phyloP scores from a whole-genome alignment of 2,797 vertebrate species.

The Loriculus beryllinus region DNA sequence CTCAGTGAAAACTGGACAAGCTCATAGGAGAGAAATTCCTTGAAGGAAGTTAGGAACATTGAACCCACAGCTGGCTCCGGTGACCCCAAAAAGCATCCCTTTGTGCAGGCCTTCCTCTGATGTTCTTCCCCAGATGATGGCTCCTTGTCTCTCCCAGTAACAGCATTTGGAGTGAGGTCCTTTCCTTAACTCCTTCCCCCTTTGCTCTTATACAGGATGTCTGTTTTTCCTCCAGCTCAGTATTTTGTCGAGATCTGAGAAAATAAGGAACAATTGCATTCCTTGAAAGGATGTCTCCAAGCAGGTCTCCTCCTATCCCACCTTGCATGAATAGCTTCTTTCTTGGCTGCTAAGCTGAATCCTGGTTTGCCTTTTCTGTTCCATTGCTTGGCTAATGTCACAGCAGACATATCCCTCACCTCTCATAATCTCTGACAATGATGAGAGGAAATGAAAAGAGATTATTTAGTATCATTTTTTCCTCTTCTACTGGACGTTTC shows the following conservation, averaged over 20 bases:
- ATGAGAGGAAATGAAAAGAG: conserved; percentile 53
- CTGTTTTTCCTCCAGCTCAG: background rate
- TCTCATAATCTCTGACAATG: conserved; percentile 35
- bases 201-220: background rate
- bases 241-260: background rate
- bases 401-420: conserved; percentile 26
- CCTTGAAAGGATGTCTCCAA: background rate
- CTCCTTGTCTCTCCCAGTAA: background rate
- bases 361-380: conserved; percentile 41
- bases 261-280: background rate
- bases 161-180: background rate
- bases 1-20: background rate
- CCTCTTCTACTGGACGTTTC: background rate
- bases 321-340: background rate
- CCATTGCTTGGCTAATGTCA: background rate
- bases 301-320: background rate
- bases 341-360: background rate
- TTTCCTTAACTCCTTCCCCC: background rate
- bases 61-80: background rate
- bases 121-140: background rate
- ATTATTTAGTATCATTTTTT: conserved; percentile 35
- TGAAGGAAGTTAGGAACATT: background rate
- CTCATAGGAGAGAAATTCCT: background rate
- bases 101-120: background rate
- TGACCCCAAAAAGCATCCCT: background rate